Percentiles rank a stretch among this genome's conserved stretches.
These are phyloP conservation scores for Lithodes maja DNA, from an alignment of 2,888 invertebrate genomes.

Conservation along the genomic window DNA sequence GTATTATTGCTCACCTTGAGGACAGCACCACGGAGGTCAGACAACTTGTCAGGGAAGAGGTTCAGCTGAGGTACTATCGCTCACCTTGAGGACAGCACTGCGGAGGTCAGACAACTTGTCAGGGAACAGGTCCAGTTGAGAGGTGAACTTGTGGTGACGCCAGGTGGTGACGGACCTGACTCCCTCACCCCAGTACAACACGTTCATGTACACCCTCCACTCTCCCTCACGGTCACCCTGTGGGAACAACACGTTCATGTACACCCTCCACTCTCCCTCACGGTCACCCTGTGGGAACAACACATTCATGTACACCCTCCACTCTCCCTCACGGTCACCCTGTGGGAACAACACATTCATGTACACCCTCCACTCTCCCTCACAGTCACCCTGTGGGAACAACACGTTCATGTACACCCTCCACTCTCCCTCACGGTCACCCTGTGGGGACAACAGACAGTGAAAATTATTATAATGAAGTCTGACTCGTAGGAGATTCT, in stretches of 20 bases:
- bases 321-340: not conserved
- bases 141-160: conserved; percentile 3
- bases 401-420: not conserved
- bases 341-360: not conserved
- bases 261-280: not conserved
- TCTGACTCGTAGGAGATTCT: no score
- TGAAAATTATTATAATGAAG: no score
- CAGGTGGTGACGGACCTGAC: not conserved
- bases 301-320: not conserved
- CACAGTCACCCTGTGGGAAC: not conserved
- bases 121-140: conserved; percentile 14
- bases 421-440: not conserved
- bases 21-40: no score
- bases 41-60: no score
- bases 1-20: no score
- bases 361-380: not conserved
- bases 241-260: not conserved
- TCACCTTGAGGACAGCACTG: not conserved
- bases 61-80: not conserved
- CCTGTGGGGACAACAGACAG: not conserved
- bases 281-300: not conserved
- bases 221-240: not conserved
- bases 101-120: conserved; percentile 24
- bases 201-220: conserved; percentile 22
- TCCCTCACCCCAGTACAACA: conserved; percentile 22